Base-by-base conservation (phyloP, 2,888 invertebrate genomes). In the Zaprionus obscuricornis region DNA sequence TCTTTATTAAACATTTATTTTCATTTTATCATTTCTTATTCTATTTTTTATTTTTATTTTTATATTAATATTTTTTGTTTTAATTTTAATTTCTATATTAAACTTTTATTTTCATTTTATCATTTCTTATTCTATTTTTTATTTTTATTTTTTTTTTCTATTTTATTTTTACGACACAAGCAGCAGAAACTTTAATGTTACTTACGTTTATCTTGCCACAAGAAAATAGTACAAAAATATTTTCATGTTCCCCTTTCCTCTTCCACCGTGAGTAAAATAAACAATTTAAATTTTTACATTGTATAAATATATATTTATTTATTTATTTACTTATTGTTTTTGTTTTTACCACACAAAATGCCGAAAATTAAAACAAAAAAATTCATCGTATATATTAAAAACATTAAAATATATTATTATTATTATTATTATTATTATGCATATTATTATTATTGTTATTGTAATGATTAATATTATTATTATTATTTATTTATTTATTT, bases 21-120 rank as follows among this genome's bases (percentile, higher is more conserved):
- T 79, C 83, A 83, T 85, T 83, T 66, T 83, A 78, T 78, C 85
- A 78, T 85, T 78, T 85, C 72, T 63, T 85, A 73, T 51, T 82
- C n/a, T n/a, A n/a, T n/a, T n/a, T n/a, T n/a, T n/a, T n/a, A n/a
- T 85, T 81, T n/a, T n/a, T n/a, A n/a, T 67, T 60, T 78, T 66
- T 64, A 75, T 83, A 85, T 81, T 85, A 79, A 83, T 68, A 72
- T 65, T 57, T 68, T n/a, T 72, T 55, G 81, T 85, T 58, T 79
- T 75, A n/a, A 4, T 33, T 7, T 2, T 1, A 14, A 8, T 13
- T n/a, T 29, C 60, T 82, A 83, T 79, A 83, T 85, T 83, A 66
- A 5, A 22, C 22, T 22, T 22, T 22, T 4, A 22, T 22, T 22
- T 22, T 22, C 22, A 22, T 22, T 22, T 4, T 7, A 22, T 22